Conservation (phyloP, 2,113 vertebrate species). For the Lontra canadensis region DNA sequence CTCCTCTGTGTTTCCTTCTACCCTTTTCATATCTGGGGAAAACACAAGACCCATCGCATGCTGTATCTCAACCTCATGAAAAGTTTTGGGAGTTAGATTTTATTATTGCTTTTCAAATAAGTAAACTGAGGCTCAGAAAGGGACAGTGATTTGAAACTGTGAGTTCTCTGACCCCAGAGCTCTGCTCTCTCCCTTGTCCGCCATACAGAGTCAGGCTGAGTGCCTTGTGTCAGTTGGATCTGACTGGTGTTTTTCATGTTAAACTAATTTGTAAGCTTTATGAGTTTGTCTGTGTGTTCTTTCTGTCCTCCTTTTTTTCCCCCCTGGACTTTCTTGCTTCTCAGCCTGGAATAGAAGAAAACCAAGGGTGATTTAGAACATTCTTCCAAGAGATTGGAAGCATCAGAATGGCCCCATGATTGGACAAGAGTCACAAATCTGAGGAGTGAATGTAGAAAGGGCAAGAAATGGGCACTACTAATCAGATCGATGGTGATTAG, state of each 20-base stretch:
- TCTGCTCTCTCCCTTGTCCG: neutral
- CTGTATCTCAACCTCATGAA: neutral
- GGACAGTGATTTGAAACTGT: neutral
- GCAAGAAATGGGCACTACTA: neutral
- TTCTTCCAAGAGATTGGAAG: neutral
- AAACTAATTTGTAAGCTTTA: constrained; percentile 33
- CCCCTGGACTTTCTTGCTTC: constrained; percentile 34
- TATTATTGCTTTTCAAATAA: constrained; percentile 17
- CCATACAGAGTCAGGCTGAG: neutral
- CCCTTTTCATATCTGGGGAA: neutral
- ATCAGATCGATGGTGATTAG: neutral
- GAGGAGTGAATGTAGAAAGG: neutral
- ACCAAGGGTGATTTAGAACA: neutral
- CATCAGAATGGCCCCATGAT: neutral
- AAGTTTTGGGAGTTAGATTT: neutral
- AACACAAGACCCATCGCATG: neutral
- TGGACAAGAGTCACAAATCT: neutral
- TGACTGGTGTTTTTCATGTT: constrained; percentile 11
- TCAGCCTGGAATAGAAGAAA: constrained; percentile 7
- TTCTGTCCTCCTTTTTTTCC: neutral
- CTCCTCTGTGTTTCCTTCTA: neutral
- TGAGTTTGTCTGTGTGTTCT: constrained; percentile 16
- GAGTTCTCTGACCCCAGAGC: neutral
- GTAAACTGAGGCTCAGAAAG: neutral
- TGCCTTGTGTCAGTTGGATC: neutral